Evolutionary conservation across 1,140 invertebrate genomes (phyloP), one percentile per base, ranked within the genome.

Genomic region (Nylanderia fulva): DNA sequence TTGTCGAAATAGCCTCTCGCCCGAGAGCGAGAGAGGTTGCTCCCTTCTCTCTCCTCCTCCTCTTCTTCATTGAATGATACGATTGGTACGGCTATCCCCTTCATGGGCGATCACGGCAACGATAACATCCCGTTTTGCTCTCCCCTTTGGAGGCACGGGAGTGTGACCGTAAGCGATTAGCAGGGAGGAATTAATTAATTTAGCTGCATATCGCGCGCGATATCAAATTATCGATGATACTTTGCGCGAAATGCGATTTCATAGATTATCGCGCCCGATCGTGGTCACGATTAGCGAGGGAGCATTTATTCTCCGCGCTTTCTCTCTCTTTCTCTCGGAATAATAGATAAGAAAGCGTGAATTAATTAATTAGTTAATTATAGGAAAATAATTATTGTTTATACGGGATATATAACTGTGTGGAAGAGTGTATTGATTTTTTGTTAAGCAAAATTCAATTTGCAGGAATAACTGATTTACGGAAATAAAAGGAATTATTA

Each of bases 1-100:
- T 88, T 88, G 86, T 88, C 86, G 72, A 79, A 87, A 87, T 74
- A 56, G 80, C 85, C n/a, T n/a, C n/a, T n/a, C n/a, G n/a, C n/a
- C n/a, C n/a, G n/a, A n/a, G 83, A 48, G 68, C 75, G 52, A 56
- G 63, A 56, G 63, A 13, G 52, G 18, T 27, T 54, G n/a, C 48
- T 9, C 39, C 11, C 39, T 8, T 1, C 1, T 15, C 48, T 9
- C 39, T 42, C 39, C 9, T 1, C 1, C 45, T 18, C 15, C 15
- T 15, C 13, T 48, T 15, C 15, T 4, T 15, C 52, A 66, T 18
- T 52, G 52, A 80, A 58, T 68, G 77, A 71, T 71, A 58, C 77
- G 60, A 72, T 82, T 72, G 66, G 66, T 71, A 68, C 64, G 64
- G 64, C 24, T 54, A 18, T 71, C n/a, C 52, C 77, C 77, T 45